Evolutionary conservation across 64 coral and sea anemone genomes (phyloP), one percentile per base, ranked within the genome.

Genomic region (Orbicella faveolata): DNA sequence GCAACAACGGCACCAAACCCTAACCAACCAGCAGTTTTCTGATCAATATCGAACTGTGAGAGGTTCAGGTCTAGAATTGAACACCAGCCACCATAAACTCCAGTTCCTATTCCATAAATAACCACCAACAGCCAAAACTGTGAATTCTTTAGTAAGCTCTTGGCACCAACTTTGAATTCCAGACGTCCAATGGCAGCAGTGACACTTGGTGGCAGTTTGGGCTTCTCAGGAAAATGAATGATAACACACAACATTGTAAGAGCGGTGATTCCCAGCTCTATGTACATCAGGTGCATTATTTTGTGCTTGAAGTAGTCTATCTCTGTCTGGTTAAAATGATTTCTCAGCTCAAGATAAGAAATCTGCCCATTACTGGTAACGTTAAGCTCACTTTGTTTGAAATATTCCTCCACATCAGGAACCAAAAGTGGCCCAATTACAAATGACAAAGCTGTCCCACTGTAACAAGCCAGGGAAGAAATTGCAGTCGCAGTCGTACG

Each of bases 21-120:
- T 61, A 98, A 80, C 93, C 93, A 98, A 3, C 93, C 96, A 67
- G 96, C 96, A 51, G 79, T 95, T 4, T 72, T 90, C 57, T 95
- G 93, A n/a, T 74, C 34, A 83, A 98, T 81, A 35, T 75, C 20
- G 69, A 95, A 98, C 78, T 90, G 84, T 1, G 96, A 98, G 12
- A 98, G 73, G 52, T 98, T 98, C 25, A 96, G 80, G 74, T 99
- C 94, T 15, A 99, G 75, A 7, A 99, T 85, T 14, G 97, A 99
- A 74, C 97, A 99, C 97, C 97, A 99, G 0, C 94, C 97, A 9
- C 97, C 97, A 91, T 96, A 99, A 0, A 99, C 82, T 18, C 97
- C 97, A 30, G 97, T 99, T n/a, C 93, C 90, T 16, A 95, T 41
- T 13, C 97, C 97, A 74, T 96, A 99, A 25, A 99, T 89, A 51